Percentiles rank a stretch among this genome's conserved stretches.
phyloP scores from a whole-genome alignment of 2,797 vertebrate genomes.

The Heliangelus exortis region DNA sequence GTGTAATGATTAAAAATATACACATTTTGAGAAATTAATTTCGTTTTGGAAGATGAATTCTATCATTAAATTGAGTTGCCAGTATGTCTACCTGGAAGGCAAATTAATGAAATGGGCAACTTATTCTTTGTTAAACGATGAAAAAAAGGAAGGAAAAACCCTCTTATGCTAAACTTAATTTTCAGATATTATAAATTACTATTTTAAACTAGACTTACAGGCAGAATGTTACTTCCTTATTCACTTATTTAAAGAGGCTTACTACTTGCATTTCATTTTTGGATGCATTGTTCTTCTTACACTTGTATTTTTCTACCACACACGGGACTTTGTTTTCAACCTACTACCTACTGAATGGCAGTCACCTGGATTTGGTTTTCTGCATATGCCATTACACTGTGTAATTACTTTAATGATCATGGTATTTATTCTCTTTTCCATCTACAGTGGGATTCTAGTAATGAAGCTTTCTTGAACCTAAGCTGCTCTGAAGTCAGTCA shows the following conservation, averaged over 20 bases:
- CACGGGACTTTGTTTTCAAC: fast-evolving
- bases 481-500: not conserved
- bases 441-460: not conserved
- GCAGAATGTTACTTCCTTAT: not conserved
- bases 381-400: fast-evolving
- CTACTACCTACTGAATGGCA: fast-evolving
- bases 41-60: not conserved
- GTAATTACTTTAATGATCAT: not conserved
- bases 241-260: not conserved
- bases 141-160: not conserved
- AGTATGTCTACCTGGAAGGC: not conserved
- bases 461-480: not conserved
- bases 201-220: not conserved
- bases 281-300: not conserved
- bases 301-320: not conserved
- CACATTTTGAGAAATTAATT: not conserved
- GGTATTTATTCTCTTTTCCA: not conserved
- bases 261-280: not conserved
- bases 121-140: not conserved
- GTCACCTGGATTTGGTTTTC: not conserved
- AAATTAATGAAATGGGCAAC: not conserved
- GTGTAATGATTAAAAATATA: not conserved
- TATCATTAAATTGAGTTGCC: not conserved
- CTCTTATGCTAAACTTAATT: not conserved
- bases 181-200: not conserved